A percentile compares a stretch with the other conserved stretches of the same genome.
Conservation (phyloP, 1,140 invertebrate species). For the Zaprionus capensis region DNA sequence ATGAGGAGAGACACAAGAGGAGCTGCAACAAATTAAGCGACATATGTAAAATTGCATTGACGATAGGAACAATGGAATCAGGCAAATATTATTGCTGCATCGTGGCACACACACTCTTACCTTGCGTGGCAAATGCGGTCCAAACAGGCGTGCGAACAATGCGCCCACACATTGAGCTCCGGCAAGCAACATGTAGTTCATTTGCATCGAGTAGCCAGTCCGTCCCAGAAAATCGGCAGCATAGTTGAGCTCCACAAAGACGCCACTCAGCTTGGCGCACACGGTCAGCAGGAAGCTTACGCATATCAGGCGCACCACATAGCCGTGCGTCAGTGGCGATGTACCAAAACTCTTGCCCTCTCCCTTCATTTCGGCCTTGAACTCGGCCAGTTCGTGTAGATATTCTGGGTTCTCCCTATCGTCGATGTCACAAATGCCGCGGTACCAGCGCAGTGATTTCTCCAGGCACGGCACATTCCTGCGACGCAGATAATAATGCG, state of each 20-base stretch:
- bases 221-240: conserved; percentile 61
- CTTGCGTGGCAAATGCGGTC: conserved; percentile 59
- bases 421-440: conserved; percentile 76
- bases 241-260: conserved; percentile 67
- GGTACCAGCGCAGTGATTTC: conserved; percentile 85
- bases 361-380: conserved; percentile 54
- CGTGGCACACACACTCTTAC: conserved; percentile 16
- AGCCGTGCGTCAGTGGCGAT: conserved; percentile 43
- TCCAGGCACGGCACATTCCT: conserved; percentile 85
- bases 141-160: conserved; percentile 50
- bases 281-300: conserved; percentile 64
- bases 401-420: conserved; percentile 71
- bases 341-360: conserved; percentile 36
- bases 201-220: conserved; percentile 55
- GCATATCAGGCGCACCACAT: conserved; percentile 57
- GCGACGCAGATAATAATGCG: conserved; percentile 86
- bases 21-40: conserved; percentile 26
- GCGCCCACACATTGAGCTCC: conserved; percentile 57
- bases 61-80: too few relatives aligned
- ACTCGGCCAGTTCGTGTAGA: conserved; percentile 57
- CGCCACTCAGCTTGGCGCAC: conserved; percentile 70
- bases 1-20: conserved; percentile 63
- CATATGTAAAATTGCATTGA: background rate
- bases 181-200: conserved; percentile 59
- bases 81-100: background rate